These are phyloP conservation scores for Centropristis striata DNA, from an alignment of 2,113 vertebrate genomes.

Conservation along the genomic window DNA sequence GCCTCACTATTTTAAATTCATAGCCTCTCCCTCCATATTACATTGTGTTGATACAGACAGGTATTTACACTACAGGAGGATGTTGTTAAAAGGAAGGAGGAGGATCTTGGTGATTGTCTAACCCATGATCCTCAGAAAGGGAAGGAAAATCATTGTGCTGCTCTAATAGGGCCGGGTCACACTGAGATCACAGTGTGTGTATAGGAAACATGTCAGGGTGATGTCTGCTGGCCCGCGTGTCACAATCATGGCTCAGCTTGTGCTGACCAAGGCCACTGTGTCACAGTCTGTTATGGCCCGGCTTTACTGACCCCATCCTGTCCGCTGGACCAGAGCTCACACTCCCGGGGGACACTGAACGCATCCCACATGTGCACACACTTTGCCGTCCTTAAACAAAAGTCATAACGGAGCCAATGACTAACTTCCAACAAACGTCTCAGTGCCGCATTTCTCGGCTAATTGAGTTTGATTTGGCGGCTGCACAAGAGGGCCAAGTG, in stretches of 20 bases:
- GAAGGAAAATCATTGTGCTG: conserved; percentile 34
- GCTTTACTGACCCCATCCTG: conserved; percentile 52
- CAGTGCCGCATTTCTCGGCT: conserved; percentile 59
- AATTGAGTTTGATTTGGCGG: conserved; percentile 79
- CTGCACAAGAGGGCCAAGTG: conserved; percentile 67
- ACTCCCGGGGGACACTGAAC: conserved; percentile 17
- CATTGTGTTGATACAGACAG: not conserved
- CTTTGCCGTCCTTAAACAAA: conserved; percentile 60
- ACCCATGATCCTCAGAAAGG: conserved; percentile 38
- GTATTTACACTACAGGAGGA: not conserved
- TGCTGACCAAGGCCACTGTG: conserved; percentile 61
- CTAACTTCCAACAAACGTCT: conserved; percentile 55
- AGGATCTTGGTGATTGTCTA: conserved; percentile 50
- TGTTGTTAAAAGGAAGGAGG: not conserved
- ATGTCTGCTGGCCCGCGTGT: conserved; percentile 37
- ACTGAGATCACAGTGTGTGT: conserved; percentile 35
- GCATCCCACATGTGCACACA: conserved; percentile 7
- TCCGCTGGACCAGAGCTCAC: conserved; percentile 18
- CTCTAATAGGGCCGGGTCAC: conserved; percentile 46
- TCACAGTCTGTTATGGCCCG: conserved; percentile 60
- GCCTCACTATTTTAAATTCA: conserved; percentile 3
- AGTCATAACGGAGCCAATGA: conserved; percentile 71
- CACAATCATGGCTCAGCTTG: conserved; percentile 14
- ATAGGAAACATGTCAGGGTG: conserved; percentile 57
- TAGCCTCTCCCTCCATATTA: not conserved